A percentile compares a stretch with the other conserved stretches of the same genome.
These are phyloP conservation scores for Meleagris gallopavo DNA, from an alignment of 2,113 vertebrate species.

Conservation along the genomic window DNA sequence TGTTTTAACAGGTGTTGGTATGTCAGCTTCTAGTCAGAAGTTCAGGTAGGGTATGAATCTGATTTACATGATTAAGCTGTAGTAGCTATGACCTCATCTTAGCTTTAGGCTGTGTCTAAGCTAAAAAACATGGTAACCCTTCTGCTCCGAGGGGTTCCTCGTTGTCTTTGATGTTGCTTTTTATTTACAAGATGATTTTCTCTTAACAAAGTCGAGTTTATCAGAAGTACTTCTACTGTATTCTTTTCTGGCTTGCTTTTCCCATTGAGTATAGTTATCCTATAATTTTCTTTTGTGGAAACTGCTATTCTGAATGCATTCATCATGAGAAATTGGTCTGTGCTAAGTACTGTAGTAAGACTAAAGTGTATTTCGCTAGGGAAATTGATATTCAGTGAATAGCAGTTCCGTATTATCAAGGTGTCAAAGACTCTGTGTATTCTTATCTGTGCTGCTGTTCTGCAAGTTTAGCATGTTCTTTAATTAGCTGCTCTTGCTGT, in stretches of 20 bases:
- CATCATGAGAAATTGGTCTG: not conserved
- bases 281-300: not conserved
- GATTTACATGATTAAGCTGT: not conserved
- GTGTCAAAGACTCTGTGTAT: not conserved
- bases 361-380: not conserved
- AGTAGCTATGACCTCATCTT: slow-evolving; percentile 30
- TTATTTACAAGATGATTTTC: not conserved
- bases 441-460: not conserved
- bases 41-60: slow-evolving; percentile 72
- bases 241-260: not conserved
- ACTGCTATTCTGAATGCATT: not conserved
- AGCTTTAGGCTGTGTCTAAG: slow-evolving; percentile 39
- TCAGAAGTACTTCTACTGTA: not conserved
- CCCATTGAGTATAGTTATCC: not conserved
- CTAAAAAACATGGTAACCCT: not conserved
- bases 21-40: slow-evolving; percentile 51
- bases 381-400: not conserved
- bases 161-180: slow-evolving; percentile 20
- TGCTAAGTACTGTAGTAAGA: not conserved
- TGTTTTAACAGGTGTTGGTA: slow-evolving; percentile 61
- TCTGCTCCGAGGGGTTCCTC: not conserved
- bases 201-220: not conserved
- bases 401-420: not conserved
- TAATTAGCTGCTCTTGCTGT: not conserved
- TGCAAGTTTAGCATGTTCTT: not conserved